Evolutionary conservation across 2,113 vertebrate genomes (phyloP).

Genomic region (Dolichotis patagonum): DNA sequence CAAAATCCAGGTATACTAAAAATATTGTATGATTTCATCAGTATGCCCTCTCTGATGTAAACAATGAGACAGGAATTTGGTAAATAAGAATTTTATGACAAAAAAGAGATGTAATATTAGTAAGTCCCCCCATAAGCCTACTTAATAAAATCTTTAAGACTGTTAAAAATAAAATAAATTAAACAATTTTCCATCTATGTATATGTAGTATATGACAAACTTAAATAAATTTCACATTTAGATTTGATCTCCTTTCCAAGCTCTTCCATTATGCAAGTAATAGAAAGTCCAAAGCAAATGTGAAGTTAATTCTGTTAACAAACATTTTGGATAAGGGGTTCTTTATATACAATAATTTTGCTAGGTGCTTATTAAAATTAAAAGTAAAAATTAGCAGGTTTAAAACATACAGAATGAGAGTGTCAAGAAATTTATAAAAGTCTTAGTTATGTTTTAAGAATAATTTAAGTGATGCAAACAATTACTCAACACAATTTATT

Average conservation of each 20-base stretch:
- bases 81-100: slow-evolving; percentile 82
- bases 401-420: background rate
- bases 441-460: background rate
- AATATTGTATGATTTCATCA: slow-evolving; percentile 42
- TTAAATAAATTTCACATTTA: background rate
- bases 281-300: background rate
- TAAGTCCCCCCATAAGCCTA: slow-evolving; percentile 40
- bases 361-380: background rate
- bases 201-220: background rate
- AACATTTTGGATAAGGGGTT: background rate
- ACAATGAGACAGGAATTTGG: slow-evolving; percentile 81
- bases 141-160: background rate
- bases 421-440: background rate
- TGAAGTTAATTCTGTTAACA: background rate
- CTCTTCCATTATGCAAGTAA: background rate
- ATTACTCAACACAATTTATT: background rate
- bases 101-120: slow-evolving; percentile 82
- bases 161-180: background rate
- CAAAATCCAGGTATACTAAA: background rate
- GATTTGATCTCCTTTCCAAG: background rate
- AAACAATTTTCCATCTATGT: background rate
- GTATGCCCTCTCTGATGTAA: slow-evolving; percentile 64
- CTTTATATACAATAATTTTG: background rate
- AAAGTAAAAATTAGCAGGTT: background rate
- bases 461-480: background rate